Percentiles rank a stretch among this genome's conserved stretches.
phyloP scores from a whole-genome alignment of 2,113 vertebrate genomes.

The Vireo altiloquus region DNA sequence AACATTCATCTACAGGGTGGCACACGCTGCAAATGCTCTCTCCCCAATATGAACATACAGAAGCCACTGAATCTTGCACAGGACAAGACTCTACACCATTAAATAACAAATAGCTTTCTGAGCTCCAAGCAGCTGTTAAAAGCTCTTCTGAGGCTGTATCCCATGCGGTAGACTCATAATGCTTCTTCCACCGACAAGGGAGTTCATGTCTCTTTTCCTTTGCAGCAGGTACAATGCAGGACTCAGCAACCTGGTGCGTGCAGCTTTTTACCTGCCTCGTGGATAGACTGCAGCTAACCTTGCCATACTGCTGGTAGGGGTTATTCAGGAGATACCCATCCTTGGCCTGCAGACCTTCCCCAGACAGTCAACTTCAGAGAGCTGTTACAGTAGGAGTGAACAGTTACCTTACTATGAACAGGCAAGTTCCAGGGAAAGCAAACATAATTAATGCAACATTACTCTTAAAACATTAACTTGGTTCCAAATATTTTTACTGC shows the following conservation, averaged over 20 bases:
- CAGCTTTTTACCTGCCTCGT: neutral
- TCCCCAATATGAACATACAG: fast-evolving
- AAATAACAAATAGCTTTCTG: no score
- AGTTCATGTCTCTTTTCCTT: neutral
- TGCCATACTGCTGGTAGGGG: fast-evolving
- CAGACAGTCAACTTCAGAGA: neutral
- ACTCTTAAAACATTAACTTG: neutral
- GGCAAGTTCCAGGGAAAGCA: neutral
- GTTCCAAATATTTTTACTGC: neutral
- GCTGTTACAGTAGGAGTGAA: neutral
- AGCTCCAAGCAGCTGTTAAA: neutral
- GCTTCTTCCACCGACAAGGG: neutral
- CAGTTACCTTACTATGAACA: neutral
- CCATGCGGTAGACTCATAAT: fast-evolving
- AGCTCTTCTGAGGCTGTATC: fast-evolving
- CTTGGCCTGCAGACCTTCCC: neutral
- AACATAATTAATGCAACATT: neutral
- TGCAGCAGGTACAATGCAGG: neutral
- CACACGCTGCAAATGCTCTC: fast-evolving
- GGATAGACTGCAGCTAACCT: neutral
- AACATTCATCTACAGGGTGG: fast-evolving
- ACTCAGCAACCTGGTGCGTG: neutral
- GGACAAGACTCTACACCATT: neutral
- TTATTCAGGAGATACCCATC: neutral
- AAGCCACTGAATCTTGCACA: neutral